Percentiles rank a stretch among this genome's conserved stretches.
Conservation (phyloP, 64 coral and sea anemone species). For the Orbicella faveolata region DNA sequence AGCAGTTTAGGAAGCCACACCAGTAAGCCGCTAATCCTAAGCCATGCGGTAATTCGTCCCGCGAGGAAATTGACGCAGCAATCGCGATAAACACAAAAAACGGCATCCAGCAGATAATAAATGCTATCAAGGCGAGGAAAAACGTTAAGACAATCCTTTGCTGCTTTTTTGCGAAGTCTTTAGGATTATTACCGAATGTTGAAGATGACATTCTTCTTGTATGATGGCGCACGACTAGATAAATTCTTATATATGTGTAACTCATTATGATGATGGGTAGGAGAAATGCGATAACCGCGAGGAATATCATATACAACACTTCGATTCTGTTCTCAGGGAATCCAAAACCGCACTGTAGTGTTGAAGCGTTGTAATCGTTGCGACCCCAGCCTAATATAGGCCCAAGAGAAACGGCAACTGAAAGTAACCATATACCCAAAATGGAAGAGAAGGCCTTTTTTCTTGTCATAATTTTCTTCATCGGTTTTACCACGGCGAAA, state of each 20-base stretch:
- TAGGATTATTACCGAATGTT: slow-evolving; percentile 41
- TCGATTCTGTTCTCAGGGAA: slow-evolving; percentile 69
- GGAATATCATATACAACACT: slow-evolving; percentile 66
- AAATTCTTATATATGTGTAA: slow-evolving; percentile 68
- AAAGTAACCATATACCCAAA: slow-evolving; percentile 64
- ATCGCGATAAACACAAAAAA: slow-evolving; percentile 80
- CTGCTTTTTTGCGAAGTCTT: slow-evolving; percentile 49
- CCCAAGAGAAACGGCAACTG: slow-evolving; percentile 63
- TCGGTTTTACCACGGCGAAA: slow-evolving; percentile 76
- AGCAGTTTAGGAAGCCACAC: slow-evolving; percentile 82
- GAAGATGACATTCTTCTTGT: slow-evolving; percentile 72
- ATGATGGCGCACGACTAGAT: slow-evolving; percentile 45
- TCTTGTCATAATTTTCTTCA: slow-evolving; percentile 78
- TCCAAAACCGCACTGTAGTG: slow-evolving; percentile 79
- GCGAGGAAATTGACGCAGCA: slow-evolving; percentile 49
- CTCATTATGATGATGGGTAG: slow-evolving; percentile 74
- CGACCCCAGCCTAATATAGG: slow-evolving; percentile 80
- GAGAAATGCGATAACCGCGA: slow-evolving; percentile 67
- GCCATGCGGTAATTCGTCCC: slow-evolving; percentile 68
- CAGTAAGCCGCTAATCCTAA: slow-evolving; percentile 83
- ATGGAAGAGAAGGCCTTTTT: slow-evolving; percentile 66
- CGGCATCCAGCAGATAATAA: slow-evolving; percentile 79
- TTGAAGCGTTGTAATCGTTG: slow-evolving; percentile 67
- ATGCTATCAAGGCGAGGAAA: slow-evolving; percentile 81
- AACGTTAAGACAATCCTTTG: slow-evolving; percentile 78